These are phyloP conservation scores for Numenius phaeopus DNA, from an alignment of 2,797 vertebrate species.

Conservation along the genomic window DNA sequence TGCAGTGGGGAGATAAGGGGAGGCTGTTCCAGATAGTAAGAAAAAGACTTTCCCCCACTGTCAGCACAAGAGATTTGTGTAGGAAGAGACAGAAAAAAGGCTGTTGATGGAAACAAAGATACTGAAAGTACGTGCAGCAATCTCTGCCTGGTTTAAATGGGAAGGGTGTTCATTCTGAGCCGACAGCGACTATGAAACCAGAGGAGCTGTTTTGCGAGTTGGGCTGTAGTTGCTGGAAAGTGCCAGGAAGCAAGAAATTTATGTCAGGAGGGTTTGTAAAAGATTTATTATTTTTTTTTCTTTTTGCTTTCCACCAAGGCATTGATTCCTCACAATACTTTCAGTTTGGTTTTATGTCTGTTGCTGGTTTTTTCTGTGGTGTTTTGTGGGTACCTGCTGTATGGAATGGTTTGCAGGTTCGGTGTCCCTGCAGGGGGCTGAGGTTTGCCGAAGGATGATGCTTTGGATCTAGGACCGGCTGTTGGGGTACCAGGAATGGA, in stretches of 20 bases:
- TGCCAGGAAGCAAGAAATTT: not conserved
- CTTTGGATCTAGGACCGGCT: not conserved
- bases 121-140: not conserved
- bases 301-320: not conserved
- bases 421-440: not conserved
- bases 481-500: not conserved
- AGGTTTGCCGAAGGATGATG: not conserved
- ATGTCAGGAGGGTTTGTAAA: not conserved
- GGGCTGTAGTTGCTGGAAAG: not conserved
- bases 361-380: not conserved
- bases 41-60: not conserved
- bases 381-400: not conserved
- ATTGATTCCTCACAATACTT: not conserved
- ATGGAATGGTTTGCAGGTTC: rapidly evolving
- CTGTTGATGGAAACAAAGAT: not conserved
- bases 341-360: not conserved
- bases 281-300: not conserved
- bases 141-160: not conserved
- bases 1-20: rapidly evolving
- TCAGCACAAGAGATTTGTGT: not conserved
- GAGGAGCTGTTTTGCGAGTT: not conserved
- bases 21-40: not conserved
- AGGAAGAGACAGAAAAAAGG: not conserved
- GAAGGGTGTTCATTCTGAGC: not conserved
- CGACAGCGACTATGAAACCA: not conserved